Conservation (phyloP, 2,113 vertebrate genomes). For the Anolis sagrei region DNA sequence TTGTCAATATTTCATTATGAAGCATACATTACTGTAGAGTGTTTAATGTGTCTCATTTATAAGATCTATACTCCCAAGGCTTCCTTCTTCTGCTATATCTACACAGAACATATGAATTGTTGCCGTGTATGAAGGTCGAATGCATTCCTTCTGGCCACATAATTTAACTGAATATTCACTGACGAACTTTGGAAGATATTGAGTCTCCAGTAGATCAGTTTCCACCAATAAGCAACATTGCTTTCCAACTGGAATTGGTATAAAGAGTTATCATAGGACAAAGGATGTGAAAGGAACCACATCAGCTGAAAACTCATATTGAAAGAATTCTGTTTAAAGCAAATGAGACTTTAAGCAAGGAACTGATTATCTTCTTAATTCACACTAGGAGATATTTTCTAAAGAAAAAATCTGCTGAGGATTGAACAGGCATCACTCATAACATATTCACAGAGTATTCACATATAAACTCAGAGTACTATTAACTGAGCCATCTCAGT, state of each 20-base stretch:
- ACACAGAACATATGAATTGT: background rate
- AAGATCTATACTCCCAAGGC: background rate
- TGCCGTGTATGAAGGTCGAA: conserved; percentile 11
- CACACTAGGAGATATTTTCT: conserved; percentile 17
- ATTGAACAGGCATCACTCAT: too few relatives aligned
- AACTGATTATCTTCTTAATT: background rate
- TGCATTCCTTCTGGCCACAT: background rate
- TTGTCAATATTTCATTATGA: conserved; percentile 3
- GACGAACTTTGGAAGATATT: background rate
- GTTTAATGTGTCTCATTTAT: background rate
- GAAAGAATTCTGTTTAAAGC: conserved; percentile 52
- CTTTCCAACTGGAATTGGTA: conserved; percentile 48
- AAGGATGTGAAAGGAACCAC: conserved; percentile 42
- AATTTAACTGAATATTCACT: background rate
- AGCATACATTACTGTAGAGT: background rate
- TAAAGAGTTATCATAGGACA: conserved; percentile 27
- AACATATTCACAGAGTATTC: too few relatives aligned
- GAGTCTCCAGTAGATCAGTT: conserved; percentile 7
- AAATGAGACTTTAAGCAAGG: conserved; percentile 47
- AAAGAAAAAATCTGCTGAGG: too few relatives aligned
- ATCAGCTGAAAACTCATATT: conserved; percentile 22
- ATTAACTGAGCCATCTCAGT: too few relatives aligned
- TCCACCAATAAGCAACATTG: conserved; percentile 11
- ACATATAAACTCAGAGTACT: too few relatives aligned
- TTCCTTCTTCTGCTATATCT: background rate